phyloP scores from a whole-genome alignment of 2,888 invertebrate genomes.

The Hemistola chrysoprasaria region DNA sequence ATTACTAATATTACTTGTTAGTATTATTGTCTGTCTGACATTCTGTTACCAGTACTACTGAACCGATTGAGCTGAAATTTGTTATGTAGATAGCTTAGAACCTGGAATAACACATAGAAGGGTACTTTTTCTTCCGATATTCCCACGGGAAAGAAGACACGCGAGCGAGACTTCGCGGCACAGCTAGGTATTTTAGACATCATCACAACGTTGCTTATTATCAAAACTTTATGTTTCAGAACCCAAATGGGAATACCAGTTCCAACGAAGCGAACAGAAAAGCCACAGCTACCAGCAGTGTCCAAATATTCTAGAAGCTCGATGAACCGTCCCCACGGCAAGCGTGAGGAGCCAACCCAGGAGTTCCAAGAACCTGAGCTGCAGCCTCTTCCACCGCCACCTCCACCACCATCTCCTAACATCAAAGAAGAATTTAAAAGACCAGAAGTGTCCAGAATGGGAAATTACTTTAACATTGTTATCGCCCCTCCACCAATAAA shows the following conservation, averaged over 20 bases:
- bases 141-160: too few species aligned
- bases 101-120: too few species aligned
- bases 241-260: conserved; percentile 78
- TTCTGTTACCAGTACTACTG: too few species aligned
- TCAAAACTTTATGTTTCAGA: conserved; percentile 38
- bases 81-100: too few species aligned
- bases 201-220: neutral
- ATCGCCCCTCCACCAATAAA: conserved; percentile 75
- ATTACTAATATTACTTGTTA: too few species aligned
- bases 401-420: conserved; percentile 16
- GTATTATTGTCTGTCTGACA: too few species aligned
- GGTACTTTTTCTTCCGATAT: too few species aligned
- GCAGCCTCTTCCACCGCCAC: conserved; percentile 21
- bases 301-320: conserved; percentile 23
- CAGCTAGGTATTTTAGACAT: too few species aligned
- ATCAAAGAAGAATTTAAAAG: conserved; percentile 51
- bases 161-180: too few species aligned
- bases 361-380: conserved; percentile 45
- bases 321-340: conserved; percentile 30
- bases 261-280: conserved; percentile 51
- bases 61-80: too few species aligned
- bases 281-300: conserved; percentile 17
- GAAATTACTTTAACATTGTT: conserved; percentile 75
- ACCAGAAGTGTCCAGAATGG: conserved; percentile 68
- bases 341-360: conserved; percentile 39